Base-by-base conservation (phyloP, 2,113 vertebrate species). In the Petroica traversi region DNA sequence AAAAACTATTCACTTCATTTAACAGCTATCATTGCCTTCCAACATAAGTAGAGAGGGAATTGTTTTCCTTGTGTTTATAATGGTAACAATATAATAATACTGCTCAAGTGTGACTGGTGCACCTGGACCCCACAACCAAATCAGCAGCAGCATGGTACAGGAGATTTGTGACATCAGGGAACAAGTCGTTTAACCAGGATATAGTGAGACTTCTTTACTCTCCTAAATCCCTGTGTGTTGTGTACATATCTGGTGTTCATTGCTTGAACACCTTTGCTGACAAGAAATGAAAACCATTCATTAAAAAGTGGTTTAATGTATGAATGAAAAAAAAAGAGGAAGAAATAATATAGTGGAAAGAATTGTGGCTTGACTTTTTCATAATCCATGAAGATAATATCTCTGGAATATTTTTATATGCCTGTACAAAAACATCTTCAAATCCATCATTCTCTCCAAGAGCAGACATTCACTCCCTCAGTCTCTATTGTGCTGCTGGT, bases 401-500 rank as follows among this genome's bases (percentile, higher is more conserved):
- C 16, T 22, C 12, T 59, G 12, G 13, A 81, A 59, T 14, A 9
- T 22, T 91, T 89, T 90, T 28, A 59, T 40, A 48, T 4, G 10
- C n/a, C 18, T 79, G 15, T 34, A 41, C 6, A 54, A 59, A 62
- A 29, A 2, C 19, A 29, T 58, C 41, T 79, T 61, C 54, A 81
- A 74, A 48, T 61, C 38, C 51, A 34, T 28, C 23, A 54, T 33
- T 41, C 12, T 59, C 16, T 54, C 40, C 43, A 66, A 69, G 82
- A 77, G 18, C 25, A 68, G 40, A 63, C 7, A 51, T 48, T 84
- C 19, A 59, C 3, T 69, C 22, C 11, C 11, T 29, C 48, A 7
- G 0, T 6, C 14, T 57, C 36, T n/a, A n/a, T n/a, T 34, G 0
- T 41, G 12, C 20, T 71, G 7, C 41, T 85, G 5, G 8, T 62